A percentile compares a stretch with the other conserved stretches of the same genome.
These are phyloP conservation scores for Uria lomvia DNA, from an alignment of 2,113 vertebrate genomes.

Conservation along the genomic window DNA sequence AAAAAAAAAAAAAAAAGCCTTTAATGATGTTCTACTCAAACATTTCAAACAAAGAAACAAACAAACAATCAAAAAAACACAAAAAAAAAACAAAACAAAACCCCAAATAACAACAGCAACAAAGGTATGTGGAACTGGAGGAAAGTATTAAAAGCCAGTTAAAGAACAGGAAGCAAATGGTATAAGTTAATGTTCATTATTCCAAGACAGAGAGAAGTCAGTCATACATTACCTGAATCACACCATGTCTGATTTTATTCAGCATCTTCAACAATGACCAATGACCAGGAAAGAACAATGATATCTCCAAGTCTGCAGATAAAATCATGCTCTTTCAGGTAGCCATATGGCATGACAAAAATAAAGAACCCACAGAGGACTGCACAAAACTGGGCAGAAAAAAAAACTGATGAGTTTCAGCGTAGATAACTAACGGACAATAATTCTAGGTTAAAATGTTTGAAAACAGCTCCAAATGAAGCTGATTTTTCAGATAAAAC, in stretches of 20 bases:
- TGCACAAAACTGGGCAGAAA: neutral
- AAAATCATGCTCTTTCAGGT: neutral
- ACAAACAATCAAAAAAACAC: neutral
- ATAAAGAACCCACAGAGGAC: neutral
- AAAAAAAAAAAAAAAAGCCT: neutral
- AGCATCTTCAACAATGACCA: neutral
- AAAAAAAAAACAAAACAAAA: neutral
- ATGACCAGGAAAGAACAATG: neutral
- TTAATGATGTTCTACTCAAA: neutral
- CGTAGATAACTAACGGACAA: neutral
- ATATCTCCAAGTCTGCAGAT: neutral
- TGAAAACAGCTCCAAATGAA: neutral
- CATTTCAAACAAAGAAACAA: neutral
- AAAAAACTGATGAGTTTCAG: neutral
- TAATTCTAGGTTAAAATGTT: neutral
- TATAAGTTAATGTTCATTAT: neutral
- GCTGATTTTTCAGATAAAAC: neutral
- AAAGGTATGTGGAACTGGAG: neutral
- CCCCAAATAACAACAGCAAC: neutral
- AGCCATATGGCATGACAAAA: neutral
- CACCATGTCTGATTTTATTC: neutral
- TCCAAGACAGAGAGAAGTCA: neutral
- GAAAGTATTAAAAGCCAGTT: neutral
- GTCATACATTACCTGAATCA: neutral
- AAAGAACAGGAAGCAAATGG: neutral